Conservation (phyloP, 2,113 vertebrate genomes). For the Gorsachius goisagi region DNA sequence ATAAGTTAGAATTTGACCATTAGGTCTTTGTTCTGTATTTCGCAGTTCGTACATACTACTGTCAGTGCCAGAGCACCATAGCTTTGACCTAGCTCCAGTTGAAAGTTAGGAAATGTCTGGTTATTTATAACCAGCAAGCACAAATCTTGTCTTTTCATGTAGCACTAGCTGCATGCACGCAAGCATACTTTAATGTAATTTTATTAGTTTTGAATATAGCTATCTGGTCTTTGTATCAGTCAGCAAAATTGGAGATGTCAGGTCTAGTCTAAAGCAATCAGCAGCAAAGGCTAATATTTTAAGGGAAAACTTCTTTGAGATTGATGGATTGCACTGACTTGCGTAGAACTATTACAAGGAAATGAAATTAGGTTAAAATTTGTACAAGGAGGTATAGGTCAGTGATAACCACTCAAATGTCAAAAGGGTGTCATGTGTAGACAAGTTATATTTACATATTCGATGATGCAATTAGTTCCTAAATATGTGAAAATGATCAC, state of each 20-base stretch:
- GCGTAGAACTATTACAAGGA: background rate
- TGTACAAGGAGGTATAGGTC: background rate
- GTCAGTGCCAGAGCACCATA: background rate
- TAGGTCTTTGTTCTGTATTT: background rate
- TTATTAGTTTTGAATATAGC: background rate
- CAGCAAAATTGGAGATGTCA: background rate
- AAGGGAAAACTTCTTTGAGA: background rate
- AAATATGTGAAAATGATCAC: background rate
- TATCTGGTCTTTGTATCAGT: background rate
- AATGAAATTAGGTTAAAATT: background rate
- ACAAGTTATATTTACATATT: background rate
- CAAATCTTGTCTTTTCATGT: background rate
- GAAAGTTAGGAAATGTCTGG: background rate
- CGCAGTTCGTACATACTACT: background rate
- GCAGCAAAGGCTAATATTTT: background rate
- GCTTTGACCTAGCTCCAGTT: background rate
- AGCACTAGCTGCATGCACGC: background rate
- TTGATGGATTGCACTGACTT: background rate
- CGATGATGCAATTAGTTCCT: background rate
- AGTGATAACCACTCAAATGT: background rate
- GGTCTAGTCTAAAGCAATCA: background rate
- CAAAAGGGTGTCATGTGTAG: background rate
- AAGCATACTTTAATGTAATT: background rate
- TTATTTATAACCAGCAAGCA: background rate
- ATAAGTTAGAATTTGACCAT: background rate